Conservation (phyloP, 2,113 vertebrate genomes). For the Rhinogobius similis region DNA sequence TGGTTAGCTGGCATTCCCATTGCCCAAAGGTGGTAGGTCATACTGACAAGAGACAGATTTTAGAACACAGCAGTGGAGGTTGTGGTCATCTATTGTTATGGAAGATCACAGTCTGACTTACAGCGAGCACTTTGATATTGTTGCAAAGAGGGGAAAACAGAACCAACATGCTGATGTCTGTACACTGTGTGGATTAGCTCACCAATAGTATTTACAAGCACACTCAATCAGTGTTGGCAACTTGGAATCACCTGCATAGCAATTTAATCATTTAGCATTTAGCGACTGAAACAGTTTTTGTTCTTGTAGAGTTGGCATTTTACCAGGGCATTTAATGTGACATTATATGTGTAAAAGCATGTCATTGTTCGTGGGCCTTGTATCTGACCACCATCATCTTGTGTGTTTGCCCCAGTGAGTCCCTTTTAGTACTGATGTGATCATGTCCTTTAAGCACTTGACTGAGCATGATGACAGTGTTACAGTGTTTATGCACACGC, state of each 20-base stretch:
- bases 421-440: constrained; percentile 27
- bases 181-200: constrained; percentile 38
- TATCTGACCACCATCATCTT: constrained; percentile 43
- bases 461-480: constrained; percentile 4
- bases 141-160: constrained; percentile 27
- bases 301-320: constrained; percentile 41
- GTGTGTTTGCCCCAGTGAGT: constrained; percentile 49
- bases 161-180: constrained; percentile 23
- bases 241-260: constrained; percentile 19
- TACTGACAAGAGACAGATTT: constrained; percentile 24
- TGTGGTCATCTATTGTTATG: constrained; percentile 12
- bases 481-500: not conserved
- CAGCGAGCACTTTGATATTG: constrained; percentile 26
- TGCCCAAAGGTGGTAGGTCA: constrained; percentile 21
- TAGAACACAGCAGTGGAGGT: constrained; percentile 20
- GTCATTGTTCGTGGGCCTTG: constrained; percentile 44
- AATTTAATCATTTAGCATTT: constrained; percentile 36
- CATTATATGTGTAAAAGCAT: constrained; percentile 16
- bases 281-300: not conserved
- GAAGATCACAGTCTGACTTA: constrained; percentile 17
- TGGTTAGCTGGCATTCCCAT: constrained; percentile 6
- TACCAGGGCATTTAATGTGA: constrained; percentile 27
- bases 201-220: constrained; percentile 30
- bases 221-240: constrained; percentile 36
- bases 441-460: constrained; percentile 19